Conservation (phyloP, 2,113 vertebrate species). For the Centropristis striata region DNA sequence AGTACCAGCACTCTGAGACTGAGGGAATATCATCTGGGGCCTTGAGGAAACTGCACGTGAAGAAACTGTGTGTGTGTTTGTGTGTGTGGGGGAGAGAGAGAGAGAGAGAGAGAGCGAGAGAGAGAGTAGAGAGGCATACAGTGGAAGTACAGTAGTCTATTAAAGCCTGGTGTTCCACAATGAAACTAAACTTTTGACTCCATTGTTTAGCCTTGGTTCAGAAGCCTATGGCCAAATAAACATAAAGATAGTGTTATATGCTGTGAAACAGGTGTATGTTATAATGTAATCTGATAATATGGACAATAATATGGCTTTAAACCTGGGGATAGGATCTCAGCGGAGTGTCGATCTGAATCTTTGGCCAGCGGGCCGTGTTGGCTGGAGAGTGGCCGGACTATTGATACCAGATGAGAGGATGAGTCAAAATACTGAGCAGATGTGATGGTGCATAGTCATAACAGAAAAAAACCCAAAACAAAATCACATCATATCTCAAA, state of each 20-base stretch:
- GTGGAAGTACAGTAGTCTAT: slow-evolving; percentile 51
- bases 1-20: slow-evolving; percentile 65
- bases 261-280: slow-evolving; percentile 31
- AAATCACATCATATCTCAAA: slow-evolving; percentile 32
- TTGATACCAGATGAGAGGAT: slow-evolving; percentile 78
- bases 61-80: slow-evolving; percentile 48
- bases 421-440: slow-evolving; percentile 74
- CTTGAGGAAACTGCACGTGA: slow-evolving; percentile 67
- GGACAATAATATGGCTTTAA: slow-evolving; percentile 55
- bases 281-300: slow-evolving; percentile 58
- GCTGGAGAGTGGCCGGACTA: slow-evolving; percentile 55
- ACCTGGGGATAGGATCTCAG: slow-evolving; percentile 35
- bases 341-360: slow-evolving; percentile 49
- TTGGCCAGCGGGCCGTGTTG: slow-evolving; percentile 47
- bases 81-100: not conserved
- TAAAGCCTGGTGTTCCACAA: slow-evolving; percentile 21
- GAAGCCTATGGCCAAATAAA: slow-evolving; percentile 18
- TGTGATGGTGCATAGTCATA: slow-evolving; percentile 56
- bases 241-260: slow-evolving; percentile 26
- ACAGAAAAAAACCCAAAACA: slow-evolving; percentile 37
- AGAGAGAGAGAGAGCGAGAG: not conserved
- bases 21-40: slow-evolving; percentile 74
- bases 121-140: slow-evolving; percentile 22
- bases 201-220: slow-evolving; percentile 35
- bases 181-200: slow-evolving; percentile 42